Percentiles rank a stretch among this genome's conserved stretches.
Conservation (phyloP, 2,888 invertebrate genomes). For the Heliothis peltigera region DNA sequence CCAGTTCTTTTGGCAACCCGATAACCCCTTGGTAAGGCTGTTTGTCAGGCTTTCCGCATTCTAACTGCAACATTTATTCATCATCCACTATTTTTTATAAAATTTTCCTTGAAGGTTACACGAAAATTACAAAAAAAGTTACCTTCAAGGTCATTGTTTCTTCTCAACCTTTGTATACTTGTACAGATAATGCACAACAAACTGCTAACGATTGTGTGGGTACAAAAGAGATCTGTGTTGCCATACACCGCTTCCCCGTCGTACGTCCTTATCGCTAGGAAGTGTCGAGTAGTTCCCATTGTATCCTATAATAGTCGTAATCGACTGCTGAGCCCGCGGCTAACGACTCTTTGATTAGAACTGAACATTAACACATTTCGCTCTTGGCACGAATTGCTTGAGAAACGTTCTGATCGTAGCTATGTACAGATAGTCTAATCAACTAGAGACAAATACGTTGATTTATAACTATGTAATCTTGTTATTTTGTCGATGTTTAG, state of each 20-base stretch:
- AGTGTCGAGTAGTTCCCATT: slow-evolving; percentile 77
- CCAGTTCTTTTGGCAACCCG: too few species aligned
- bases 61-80: too few species aligned
- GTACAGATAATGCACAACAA: slow-evolving; percentile 41
- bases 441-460: slow-evolving; percentile 41
- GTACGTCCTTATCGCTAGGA: slow-evolving; percentile 72
- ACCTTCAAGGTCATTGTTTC: slow-evolving; percentile 13
- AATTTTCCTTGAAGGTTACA: too few species aligned
- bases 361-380: slow-evolving; percentile 75
- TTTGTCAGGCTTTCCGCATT: too few species aligned
- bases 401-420: slow-evolving; percentile 53
- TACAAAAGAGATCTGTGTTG: slow-evolving; percentile 51
- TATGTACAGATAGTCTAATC: slow-evolving; percentile 55
- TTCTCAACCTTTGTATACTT: slow-evolving; percentile 15
- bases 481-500: slow-evolving; percentile 11
- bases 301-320: slow-evolving; percentile 78
- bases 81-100: too few species aligned
- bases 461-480: slow-evolving; percentile 52
- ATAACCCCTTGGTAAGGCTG: too few species aligned
- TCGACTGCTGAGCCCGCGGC: slow-evolving; percentile 76
- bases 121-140: too few species aligned
- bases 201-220: slow-evolving; percentile 27
- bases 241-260: slow-evolving; percentile 43
- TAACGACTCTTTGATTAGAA: slow-evolving; percentile 84
- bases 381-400: slow-evolving; percentile 60